phyloP scores from a whole-genome alignment of 2,113 vertebrate genomes.

The Chinchilla lanigera region DNA sequence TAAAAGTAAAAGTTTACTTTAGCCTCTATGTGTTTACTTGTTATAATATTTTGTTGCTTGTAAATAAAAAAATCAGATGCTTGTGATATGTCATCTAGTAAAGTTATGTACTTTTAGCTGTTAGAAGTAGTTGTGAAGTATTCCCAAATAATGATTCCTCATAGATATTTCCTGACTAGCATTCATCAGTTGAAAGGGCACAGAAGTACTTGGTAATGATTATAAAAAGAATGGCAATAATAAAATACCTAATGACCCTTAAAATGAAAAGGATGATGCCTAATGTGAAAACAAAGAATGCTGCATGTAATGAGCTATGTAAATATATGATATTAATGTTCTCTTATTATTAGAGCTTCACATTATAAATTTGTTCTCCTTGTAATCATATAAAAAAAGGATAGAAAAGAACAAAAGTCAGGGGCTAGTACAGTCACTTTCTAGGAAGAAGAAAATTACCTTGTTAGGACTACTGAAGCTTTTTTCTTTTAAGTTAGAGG shows the following conservation, averaged over 20 bases:
- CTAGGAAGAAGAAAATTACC: slow-evolving; percentile 18
- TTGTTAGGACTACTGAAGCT: background rate
- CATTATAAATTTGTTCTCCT: slow-evolving; percentile 48
- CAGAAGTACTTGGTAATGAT: slow-evolving; percentile 1
- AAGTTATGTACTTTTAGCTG: slow-evolving; percentile 33
- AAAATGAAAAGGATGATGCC: slow-evolving; percentile 40
- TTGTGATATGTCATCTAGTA: slow-evolving; percentile 28
- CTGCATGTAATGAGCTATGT: slow-evolving; percentile 33
- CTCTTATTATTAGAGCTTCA: slow-evolving; percentile 2
- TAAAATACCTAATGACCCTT: slow-evolving; percentile 42
- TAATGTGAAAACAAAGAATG: slow-evolving; percentile 42
- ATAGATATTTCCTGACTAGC: slow-evolving; percentile 19
- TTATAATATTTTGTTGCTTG: background rate
- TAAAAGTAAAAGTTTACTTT: background rate
- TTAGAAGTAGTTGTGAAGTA: slow-evolving; percentile 46
- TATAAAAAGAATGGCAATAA: slow-evolving; percentile 24
- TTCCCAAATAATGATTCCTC: slow-evolving; percentile 15
- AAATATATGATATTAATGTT: slow-evolving; percentile 6
- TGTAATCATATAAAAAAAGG: background rate
- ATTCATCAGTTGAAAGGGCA: slow-evolving; percentile 40
- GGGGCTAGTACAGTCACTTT: background rate
- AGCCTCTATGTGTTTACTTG: background rate
- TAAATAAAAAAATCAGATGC: slow-evolving; percentile 15
- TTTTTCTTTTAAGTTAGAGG: background rate
- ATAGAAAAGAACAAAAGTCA: slow-evolving; percentile 15